Base-by-base conservation (phyloP, 2,797 vertebrate species). In the Phyllotis vaccarum region DNA sequence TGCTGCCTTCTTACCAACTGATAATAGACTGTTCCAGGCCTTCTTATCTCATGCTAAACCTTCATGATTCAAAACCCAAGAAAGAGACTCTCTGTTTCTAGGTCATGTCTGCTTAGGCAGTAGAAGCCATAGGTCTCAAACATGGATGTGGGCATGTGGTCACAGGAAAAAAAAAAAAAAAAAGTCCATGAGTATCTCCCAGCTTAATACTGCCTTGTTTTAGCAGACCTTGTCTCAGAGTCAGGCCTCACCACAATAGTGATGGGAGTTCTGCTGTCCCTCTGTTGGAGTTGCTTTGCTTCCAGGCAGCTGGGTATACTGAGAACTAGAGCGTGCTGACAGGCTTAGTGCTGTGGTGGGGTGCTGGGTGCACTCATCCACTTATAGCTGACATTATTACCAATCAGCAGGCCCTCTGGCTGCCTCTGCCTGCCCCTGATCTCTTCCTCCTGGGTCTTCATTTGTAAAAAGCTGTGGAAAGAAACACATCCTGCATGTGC, bases 361-460 rank as follows among this genome's bases (percentile, higher is more conserved):
- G 60, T 54, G 52, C 83, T n/a, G 40, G 86, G 66, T 0, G 14
- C 60, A 3, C 43, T 70, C 66, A 27, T 72, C 52, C 0, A 0
- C 76, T 86, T 68, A 37, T 27, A 13, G 22, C 79, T 3, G 85
- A 29, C 88, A 34, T 94, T 49, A 75, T 89, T 49, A 72, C 93
- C 54, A 54, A 90, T 79, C 78, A 66, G 75, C 76, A 12, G 10
- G 0, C 29, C 0, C 79, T 27, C 0, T 0, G 37, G 22, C 31
- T 49, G 24, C 89, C 13, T 56, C 72, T 68, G 24, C 6, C 66
- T 62, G n/a, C 64, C 58, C 60, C 68, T 3, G 66, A 82, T 86
- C 72, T 8, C 80, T 56, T 56, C 49, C 78, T 62, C 81, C 1
- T 1, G 85, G 81, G 56, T 58, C 60, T 91, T 58, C 29, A 5